Evolutionary conservation across 2,888 invertebrate genomes (phyloP).

Genomic region (Agriotes lineatus): DNA sequence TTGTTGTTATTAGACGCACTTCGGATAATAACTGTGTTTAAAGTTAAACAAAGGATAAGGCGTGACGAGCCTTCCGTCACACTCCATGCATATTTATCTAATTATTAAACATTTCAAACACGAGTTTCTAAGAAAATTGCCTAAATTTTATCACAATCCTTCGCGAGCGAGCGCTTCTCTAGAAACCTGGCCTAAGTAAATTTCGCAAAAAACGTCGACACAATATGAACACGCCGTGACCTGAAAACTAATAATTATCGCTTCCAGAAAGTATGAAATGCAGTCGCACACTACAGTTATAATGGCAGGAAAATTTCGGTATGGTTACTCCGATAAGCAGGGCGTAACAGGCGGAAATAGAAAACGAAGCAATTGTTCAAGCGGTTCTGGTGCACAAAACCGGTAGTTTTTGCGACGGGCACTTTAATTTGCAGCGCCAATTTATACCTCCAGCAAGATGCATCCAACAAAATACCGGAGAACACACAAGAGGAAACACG

Average conservation of each 20-base stretch:
- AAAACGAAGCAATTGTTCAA: slow-evolving; percentile 6
- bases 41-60: slow-evolving; percentile 49
- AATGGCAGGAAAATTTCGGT: slow-evolving; percentile 22
- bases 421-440: neutral
- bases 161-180: slow-evolving; percentile 11
- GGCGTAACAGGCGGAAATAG: slow-evolving; percentile 30
- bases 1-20: slow-evolving; percentile 46
- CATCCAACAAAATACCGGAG: neutral
- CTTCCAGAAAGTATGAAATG: slow-evolving; percentile 6
- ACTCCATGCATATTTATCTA: slow-evolving; percentile 38
- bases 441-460: slow-evolving; percentile 8
- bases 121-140: slow-evolving; percentile 32
- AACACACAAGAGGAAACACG: slow-evolving; percentile 3
- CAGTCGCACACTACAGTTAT: slow-evolving; percentile 17
- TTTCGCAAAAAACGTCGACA: slow-evolving; percentile 13
- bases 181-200: slow-evolving; percentile 5
- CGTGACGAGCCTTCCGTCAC: slow-evolving; percentile 47
- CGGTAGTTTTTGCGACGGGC: neutral
- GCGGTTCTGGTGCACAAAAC: neutral
- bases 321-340: slow-evolving; percentile 28
- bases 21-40: slow-evolving; percentile 46
- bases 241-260: slow-evolving; percentile 18
- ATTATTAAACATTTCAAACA: slow-evolving; percentile 33
- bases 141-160: slow-evolving; percentile 26
- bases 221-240: slow-evolving; percentile 22